Conservation (phyloP, 1,140 invertebrate genomes). For the Drosophila kikkawai region DNA sequence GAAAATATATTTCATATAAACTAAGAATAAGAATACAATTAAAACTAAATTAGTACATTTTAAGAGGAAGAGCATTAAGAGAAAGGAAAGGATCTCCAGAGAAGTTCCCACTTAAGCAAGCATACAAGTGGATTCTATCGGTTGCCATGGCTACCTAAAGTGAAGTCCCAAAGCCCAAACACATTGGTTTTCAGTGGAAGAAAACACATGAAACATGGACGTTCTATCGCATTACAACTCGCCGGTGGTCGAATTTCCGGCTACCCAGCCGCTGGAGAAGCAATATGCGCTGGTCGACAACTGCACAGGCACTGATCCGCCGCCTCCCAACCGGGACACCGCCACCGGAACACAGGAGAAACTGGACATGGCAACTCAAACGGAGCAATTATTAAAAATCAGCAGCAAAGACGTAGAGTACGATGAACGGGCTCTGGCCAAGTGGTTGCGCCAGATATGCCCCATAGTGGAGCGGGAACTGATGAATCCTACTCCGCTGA, state of each 20-base stretch:
- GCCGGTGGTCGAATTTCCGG: constrained; percentile 69
- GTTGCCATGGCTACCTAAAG: constrained; percentile 49
- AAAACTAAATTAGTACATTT: too few relatives aligned
- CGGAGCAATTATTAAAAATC: constrained; percentile 34
- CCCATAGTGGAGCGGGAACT: constrained; percentile 74
- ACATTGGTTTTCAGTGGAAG: background rate
- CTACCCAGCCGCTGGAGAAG: constrained; percentile 63
- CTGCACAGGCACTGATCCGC: constrained; percentile 73
- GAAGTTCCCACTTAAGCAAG: background rate
- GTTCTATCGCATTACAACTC: constrained; percentile 79
- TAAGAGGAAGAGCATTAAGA: too few relatives aligned
- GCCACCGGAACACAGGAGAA: constrained; percentile 50
- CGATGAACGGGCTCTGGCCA: constrained; percentile 72
- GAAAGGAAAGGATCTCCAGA: background rate
- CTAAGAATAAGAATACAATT: too few relatives aligned
- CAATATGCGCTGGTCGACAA: constrained; percentile 62
- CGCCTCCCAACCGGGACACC: constrained; percentile 42
- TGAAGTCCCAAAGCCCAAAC: constrained; percentile 6
- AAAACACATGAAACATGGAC: constrained; percentile 56
- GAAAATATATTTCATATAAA: too few relatives aligned
- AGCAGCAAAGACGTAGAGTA: constrained; percentile 19
- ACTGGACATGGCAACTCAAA: constrained; percentile 61
- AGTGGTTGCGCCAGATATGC: constrained; percentile 71
- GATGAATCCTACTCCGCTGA: constrained; percentile 65
- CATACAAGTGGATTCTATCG: background rate